Percentiles rank a stretch among this genome's conserved stretches.
These are phyloP conservation scores for Hirudinaria manillensis DNA, from an alignment of 2,888 invertebrate genomes.

Conservation along the genomic window DNA sequence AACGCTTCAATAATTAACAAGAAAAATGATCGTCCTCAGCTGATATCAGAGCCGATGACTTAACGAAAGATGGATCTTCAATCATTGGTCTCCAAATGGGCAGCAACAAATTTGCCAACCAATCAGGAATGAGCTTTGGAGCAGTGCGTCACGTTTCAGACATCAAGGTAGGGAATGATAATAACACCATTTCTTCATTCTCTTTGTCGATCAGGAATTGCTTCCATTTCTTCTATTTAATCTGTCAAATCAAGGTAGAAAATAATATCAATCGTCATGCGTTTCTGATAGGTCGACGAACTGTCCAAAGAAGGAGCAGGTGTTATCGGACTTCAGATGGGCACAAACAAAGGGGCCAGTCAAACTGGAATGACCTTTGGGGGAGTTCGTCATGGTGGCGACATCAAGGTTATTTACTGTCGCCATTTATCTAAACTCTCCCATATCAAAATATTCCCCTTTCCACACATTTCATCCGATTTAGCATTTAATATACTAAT, in stretches of 20 bases:
- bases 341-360: slow-evolving; percentile 20
- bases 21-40: not conserved
- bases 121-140: slow-evolving; percentile 29
- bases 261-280: not conserved
- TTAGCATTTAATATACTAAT: too few relatives aligned
- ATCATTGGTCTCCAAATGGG: slow-evolving; percentile 30
- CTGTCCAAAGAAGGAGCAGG: slow-evolving; percentile 29
- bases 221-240: not conserved
- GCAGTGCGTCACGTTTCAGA: slow-evolving; percentile 41
- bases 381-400: slow-evolving; percentile 39
- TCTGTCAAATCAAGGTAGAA: not conserved
- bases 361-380: slow-evolving; percentile 30
- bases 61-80: slow-evolving; percentile 27
- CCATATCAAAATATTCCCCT: too few relatives aligned
- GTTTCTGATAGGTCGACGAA: slow-evolving; percentile 15
- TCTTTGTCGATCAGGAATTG: not conserved
- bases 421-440: too few relatives aligned
- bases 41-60: slow-evolving; percentile 30
- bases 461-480: too few relatives aligned
- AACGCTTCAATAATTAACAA: too few relatives aligned
- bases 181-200: not conserved
- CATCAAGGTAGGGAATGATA: slow-evolving; percentile 43
- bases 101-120: slow-evolving; percentile 25
- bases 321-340: slow-evolving; percentile 28
- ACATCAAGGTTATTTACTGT: slow-evolving; percentile 47